Evolutionary conservation across 2,888 invertebrate species (phyloP).

Genomic region (Vesta saturnalis): DNA sequence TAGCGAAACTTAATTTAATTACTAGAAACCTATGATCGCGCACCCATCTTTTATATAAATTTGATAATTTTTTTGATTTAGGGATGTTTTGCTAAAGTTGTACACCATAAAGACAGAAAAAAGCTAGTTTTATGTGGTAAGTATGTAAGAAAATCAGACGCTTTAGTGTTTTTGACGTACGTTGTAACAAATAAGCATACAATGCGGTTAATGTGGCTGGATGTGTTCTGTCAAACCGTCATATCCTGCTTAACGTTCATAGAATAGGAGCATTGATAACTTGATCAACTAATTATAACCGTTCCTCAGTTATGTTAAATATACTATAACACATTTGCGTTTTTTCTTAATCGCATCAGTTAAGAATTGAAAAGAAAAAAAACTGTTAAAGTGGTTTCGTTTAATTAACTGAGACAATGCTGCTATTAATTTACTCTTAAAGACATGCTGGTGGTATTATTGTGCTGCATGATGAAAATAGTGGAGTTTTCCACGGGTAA

Average conservation of each 20-base stretch:
- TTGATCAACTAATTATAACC: conserved; percentile 27
- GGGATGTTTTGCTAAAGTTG: too few species aligned
- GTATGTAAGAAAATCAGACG: too few species aligned
- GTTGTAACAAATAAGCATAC: too few species aligned
- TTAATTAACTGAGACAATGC: conserved; percentile 30
- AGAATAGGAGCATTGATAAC: conserved; percentile 34
- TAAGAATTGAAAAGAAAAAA: neutral
- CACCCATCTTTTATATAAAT: too few species aligned
- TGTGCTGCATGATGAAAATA: conserved; percentile 72
- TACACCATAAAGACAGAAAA: too few species aligned
- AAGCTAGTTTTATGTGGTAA: too few species aligned
- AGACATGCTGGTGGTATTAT: conserved; percentile 67
- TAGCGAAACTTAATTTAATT: too few species aligned
- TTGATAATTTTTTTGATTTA: too few species aligned
- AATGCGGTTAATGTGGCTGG: conserved; percentile 25
- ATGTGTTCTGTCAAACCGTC: conserved; percentile 40
- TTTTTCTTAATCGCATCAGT: neutral
- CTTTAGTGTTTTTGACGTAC: conserved; percentile 22
- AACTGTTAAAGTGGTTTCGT: neutral
- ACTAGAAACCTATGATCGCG: too few species aligned
- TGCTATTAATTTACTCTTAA: conserved; percentile 46
- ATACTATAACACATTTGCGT: neutral
- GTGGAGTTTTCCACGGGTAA: conserved; percentile 65
- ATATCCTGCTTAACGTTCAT: conserved; percentile 46
- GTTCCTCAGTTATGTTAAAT: too few species aligned